Percentiles rank a stretch among this genome's conserved stretches.
Evolutionary conservation across 2,888 invertebrate genomes (phyloP).

Genomic region (Thyatira batis): DNA sequence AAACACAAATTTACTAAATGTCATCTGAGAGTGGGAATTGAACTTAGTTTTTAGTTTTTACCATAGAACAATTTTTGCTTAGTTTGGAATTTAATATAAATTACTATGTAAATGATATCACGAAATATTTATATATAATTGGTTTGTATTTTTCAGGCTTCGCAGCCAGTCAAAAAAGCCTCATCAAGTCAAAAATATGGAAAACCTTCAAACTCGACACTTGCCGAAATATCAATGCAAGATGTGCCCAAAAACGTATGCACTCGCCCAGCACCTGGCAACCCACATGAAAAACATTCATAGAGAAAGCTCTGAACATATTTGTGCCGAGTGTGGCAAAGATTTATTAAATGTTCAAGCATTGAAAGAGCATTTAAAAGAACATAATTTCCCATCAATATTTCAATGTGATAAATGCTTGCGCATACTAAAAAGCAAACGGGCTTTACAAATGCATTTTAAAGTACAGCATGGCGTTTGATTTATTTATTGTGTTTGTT

Average conservation of each 20-base stretch:
- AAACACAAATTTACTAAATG: too few species aligned
- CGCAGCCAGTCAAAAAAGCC: slow-evolving; percentile 24
- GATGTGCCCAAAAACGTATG: slow-evolving; percentile 35
- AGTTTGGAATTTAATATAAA: too few species aligned
- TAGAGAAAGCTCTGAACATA: slow-evolving; percentile 18
- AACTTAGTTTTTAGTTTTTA: too few species aligned
- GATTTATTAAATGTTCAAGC: slow-evolving; percentile 28
- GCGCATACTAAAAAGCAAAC: slow-evolving; percentile 33
- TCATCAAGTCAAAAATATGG: slow-evolving; percentile 12
- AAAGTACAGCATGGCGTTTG: not conserved
- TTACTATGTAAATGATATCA: too few species aligned
- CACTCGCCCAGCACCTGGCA: slow-evolving; percentile 27
- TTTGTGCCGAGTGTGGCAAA: slow-evolving; percentile 35
- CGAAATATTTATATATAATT: not conserved
- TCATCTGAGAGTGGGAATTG: too few species aligned
- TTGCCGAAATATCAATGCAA: slow-evolving; percentile 37
- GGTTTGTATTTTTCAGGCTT: slow-evolving; percentile 21
- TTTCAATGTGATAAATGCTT: slow-evolving; percentile 6
- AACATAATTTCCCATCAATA: slow-evolving; percentile 19
- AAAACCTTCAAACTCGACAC: slow-evolving; percentile 5
- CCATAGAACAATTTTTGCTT: too few species aligned
- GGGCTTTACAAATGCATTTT: slow-evolving; percentile 32
- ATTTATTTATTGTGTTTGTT: not conserved
- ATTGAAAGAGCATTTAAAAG: slow-evolving; percentile 34
- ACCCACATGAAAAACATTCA: slow-evolving; percentile 33